These are phyloP conservation scores for Lordiphosa collinella DNA, from an alignment of 1,140 invertebrate species.

Conservation along the genomic window DNA sequence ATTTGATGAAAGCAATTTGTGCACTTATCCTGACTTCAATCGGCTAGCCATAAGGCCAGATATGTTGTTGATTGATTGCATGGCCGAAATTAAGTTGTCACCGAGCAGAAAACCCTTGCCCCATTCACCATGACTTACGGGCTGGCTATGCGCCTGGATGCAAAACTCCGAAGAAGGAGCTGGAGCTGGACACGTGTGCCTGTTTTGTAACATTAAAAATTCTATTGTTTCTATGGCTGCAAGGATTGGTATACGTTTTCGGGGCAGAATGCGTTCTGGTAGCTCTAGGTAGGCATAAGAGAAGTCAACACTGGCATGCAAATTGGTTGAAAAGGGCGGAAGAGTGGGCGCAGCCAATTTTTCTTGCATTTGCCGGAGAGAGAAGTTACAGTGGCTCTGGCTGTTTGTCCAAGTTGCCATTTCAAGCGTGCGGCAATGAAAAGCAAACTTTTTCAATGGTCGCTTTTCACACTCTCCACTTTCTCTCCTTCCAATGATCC, in stretches of 20 bases:
- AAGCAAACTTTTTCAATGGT: conserved; percentile 68
- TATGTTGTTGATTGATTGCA: conserved; percentile 1
- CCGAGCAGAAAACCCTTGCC: background rate
- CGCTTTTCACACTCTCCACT: conserved; percentile 19
- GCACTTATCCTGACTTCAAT: too few relatives aligned
- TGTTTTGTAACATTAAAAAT: conserved; percentile 70
- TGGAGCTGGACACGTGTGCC: conserved; percentile 34
- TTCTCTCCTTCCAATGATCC: background rate
- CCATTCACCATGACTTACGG: background rate
- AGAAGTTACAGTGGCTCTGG: conserved; percentile 23
- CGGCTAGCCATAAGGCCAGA: background rate
- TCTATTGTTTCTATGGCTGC: conserved; percentile 55
- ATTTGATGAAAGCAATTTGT: too few relatives aligned
- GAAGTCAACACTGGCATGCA: conserved; percentile 52
- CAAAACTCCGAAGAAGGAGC: conserved; percentile 1
- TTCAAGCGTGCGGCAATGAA: conserved; percentile 74
- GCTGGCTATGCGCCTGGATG: background rate
- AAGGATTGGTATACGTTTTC: conserved; percentile 28
- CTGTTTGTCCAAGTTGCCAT: conserved; percentile 77
- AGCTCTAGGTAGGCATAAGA: conserved; percentile 6
- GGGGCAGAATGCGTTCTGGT: conserved; percentile 36
- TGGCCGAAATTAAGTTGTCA: background rate
- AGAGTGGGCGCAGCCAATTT: conserved; percentile 38
- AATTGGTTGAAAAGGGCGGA: conserved; percentile 23
- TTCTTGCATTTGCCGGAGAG: conserved; percentile 37